Conservation (phyloP, 2,113 vertebrate genomes). For the Choloepus hoffmanni region DNA sequence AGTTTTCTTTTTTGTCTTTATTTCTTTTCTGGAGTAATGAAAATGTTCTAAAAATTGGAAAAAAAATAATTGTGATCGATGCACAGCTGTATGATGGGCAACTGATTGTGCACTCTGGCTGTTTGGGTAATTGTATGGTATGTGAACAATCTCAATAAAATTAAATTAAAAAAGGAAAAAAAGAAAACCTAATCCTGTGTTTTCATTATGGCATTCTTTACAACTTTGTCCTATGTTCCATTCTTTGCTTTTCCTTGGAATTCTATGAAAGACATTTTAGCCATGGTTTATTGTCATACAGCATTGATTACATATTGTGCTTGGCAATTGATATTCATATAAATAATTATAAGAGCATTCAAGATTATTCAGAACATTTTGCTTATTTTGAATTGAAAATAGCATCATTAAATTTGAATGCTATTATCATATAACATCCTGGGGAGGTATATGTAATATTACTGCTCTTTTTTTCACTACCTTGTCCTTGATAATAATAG, state of each 20-base stretch:
- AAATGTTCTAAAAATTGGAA: too few relatives aligned
- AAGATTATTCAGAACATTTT: conserved; percentile 77
- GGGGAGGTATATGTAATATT: conserved; percentile 55
- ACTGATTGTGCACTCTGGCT: too few relatives aligned
- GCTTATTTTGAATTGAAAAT: conserved; percentile 76
- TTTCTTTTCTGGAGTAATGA: too few relatives aligned
- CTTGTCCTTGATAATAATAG: background rate
- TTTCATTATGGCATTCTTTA: background rate
- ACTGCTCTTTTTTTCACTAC: background rate
- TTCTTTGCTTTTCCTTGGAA: background rate
- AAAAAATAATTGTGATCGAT: too few relatives aligned
- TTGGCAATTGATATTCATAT: conserved; percentile 78
- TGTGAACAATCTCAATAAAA: too few relatives aligned
- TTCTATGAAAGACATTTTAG: background rate
- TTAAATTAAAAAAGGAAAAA: too few relatives aligned
- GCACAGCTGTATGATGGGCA: too few relatives aligned
- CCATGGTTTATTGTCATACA: conserved; percentile 66
- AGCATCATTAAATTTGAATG: conserved; percentile 78
- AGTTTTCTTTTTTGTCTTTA: too few relatives aligned
- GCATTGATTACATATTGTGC: conserved; percentile 74
- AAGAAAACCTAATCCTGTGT: background rate
- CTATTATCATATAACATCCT: conserved; percentile 63
- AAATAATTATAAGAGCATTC: conserved; percentile 75
- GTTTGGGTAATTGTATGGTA: too few relatives aligned
- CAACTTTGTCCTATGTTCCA: background rate